Percentiles rank a stretch among this genome's conserved stretches.
Conservation (phyloP, 2,797 vertebrate species). For the Diglossa cyanea region DNA sequence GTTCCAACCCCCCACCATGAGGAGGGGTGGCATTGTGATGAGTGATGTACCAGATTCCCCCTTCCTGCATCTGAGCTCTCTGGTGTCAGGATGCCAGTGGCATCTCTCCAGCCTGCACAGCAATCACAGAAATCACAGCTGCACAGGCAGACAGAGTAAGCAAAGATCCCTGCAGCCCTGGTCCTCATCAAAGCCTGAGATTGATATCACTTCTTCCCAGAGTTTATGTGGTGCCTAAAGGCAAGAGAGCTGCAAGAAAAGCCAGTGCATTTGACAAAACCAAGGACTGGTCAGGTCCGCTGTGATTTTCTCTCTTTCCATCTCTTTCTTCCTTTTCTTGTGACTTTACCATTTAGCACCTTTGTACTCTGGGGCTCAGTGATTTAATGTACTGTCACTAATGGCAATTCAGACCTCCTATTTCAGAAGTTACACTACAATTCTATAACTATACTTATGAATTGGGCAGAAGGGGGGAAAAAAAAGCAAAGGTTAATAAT, state of each 20-base stretch:
- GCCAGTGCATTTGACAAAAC: neutral
- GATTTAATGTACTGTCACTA: conserved; percentile 42
- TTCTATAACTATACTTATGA: neutral
- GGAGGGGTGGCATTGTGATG: neutral
- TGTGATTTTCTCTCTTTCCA: neutral
- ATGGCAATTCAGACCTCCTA: conserved; percentile 23
- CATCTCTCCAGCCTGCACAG: neutral
- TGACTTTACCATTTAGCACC: neutral
- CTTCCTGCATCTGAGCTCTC: neutral
- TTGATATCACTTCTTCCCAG: neutral
- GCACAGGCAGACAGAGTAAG: neutral
- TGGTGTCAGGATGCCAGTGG: neutral
- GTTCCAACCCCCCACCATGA: neutral
- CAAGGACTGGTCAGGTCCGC: neutral
- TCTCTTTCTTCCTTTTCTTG: neutral
- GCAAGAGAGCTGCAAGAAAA: neutral
- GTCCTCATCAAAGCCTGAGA: neutral
- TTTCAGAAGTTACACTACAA: conserved; percentile 33
- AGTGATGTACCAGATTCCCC: neutral
- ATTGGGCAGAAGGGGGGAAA: neutral
- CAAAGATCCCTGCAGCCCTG: neutral
- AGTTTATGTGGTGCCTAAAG: neutral
- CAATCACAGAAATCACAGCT: fast-evolving
- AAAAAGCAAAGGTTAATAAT: neutral
- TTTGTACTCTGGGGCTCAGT: conserved; percentile 33